phyloP scores from a whole-genome alignment of 37 sponge, comb jelly and placozoan species.

The Lycopodina hypogea region DNA sequence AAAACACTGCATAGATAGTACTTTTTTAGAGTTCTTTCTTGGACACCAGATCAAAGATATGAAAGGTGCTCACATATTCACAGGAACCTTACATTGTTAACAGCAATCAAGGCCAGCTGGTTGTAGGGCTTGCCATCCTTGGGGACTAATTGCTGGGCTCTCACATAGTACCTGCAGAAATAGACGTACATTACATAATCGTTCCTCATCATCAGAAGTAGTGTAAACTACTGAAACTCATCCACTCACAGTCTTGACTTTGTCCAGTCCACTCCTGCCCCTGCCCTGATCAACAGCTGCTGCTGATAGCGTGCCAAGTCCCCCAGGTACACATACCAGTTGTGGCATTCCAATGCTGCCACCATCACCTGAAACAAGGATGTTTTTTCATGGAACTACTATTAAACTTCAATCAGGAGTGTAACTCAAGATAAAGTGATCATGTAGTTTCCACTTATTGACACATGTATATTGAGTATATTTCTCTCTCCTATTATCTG shows the following conservation, averaged over 20 bases:
- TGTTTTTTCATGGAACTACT: too few relatives aligned
- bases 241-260: conserved; percentile 64
- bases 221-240: too few relatives aligned
- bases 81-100: conserved; percentile 64
- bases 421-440: too few relatives aligned
- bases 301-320: conserved; percentile 71
- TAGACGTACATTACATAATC: too few relatives aligned
- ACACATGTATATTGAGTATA: too few relatives aligned
- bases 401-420: too few relatives aligned
- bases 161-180: conserved; percentile 66
- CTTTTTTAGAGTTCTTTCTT: too few relatives aligned
- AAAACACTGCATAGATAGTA: too few relatives aligned
- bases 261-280: conserved; percentile 47
- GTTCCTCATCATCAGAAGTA: too few relatives aligned
- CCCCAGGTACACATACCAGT: conserved; percentile 66
- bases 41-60: neutral
- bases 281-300: conserved; percentile 22
- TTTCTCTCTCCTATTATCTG: too few relatives aligned
- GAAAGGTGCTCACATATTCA: neutral
- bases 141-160: conserved; percentile 70
- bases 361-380: conserved; percentile 38
- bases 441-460: too few relatives aligned
- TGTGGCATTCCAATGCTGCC: conserved; percentile 56
- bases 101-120: conserved; percentile 80
- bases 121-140: conserved; percentile 81